These are phyloP conservation scores for Sparidentex hasta DNA, from an alignment of 2,797 vertebrate genomes.

Conservation along the genomic window DNA sequence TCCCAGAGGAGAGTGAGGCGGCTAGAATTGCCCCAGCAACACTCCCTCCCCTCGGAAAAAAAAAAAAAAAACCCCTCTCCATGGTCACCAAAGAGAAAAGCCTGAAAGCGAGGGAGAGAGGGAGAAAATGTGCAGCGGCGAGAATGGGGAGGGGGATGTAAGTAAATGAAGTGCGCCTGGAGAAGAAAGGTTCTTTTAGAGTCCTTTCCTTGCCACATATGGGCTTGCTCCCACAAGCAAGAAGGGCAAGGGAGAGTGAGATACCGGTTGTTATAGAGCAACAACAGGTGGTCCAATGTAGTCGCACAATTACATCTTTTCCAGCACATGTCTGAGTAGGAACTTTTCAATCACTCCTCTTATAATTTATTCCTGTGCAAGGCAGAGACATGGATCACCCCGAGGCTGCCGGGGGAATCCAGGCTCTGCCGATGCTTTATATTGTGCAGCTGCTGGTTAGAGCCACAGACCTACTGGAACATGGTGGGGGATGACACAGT, in stretches of 20 bases:
- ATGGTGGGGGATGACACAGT: slow-evolving; percentile 38
- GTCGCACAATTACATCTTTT: slow-evolving; percentile 72
- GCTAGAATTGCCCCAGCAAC: slow-evolving; percentile 75
- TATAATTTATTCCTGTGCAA: slow-evolving; percentile 72
- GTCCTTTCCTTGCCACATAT: slow-evolving; percentile 78
- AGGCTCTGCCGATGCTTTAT: slow-evolving; percentile 41
- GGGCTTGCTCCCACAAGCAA: slow-evolving; percentile 80
- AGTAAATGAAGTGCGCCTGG: slow-evolving; percentile 79
- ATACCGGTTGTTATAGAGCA: slow-evolving; percentile 58
- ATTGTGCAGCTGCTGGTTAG: slow-evolving; percentile 54
- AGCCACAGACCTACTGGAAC: slow-evolving; percentile 43
- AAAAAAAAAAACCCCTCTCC: slow-evolving; percentile 46
- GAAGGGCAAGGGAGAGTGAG: slow-evolving; percentile 46
- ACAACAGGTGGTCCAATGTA: slow-evolving; percentile 78
- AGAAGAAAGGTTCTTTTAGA: slow-evolving; percentile 83
- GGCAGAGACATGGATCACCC: slow-evolving; percentile 60
- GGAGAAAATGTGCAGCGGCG: slow-evolving; percentile 65
- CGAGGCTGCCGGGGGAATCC: slow-evolving; percentile 55
- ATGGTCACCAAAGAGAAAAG: slow-evolving; percentile 74
- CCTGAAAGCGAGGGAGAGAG: slow-evolving; percentile 62
- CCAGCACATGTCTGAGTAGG: slow-evolving; percentile 60
- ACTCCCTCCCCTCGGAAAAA: slow-evolving; percentile 18
- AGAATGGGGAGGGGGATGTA: slow-evolving; percentile 69
- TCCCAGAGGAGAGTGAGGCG: slow-evolving; percentile 81
- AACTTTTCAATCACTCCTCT: slow-evolving; percentile 73